Base-by-base conservation (phyloP, 2,797 vertebrate genomes). In the Sebastiscus albofasciatus region DNA sequence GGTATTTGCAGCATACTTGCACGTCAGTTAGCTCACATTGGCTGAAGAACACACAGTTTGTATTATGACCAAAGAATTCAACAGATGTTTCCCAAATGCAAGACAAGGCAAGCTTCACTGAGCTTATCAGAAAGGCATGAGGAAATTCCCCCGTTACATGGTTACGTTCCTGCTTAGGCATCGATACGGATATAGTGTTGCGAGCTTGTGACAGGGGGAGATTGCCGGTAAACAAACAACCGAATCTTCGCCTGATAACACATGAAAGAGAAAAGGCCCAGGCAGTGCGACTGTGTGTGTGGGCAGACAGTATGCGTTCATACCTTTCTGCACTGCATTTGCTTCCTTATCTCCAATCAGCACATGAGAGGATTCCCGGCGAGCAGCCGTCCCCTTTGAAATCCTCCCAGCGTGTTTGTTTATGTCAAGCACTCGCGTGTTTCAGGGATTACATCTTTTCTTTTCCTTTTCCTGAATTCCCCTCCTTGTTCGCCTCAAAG, bases 381-480 rank as follows among this genome's bases (percentile, higher is more conserved):
- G 64, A 90, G 86, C 85, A 71, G 79, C 34, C 62, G 34, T 59
- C 42, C 49, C 89, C 89, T 94, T 94, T 93, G 90, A 94, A 93
- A 91, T 90, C 86, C 78, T 83, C 83, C 81, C 71, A 26, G 77
- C 59, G 0, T 92, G 93, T 94, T 95, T 94, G 87, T 93, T 93
- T 91, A 90, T 90, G 92, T 93, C 92, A 89, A 82, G 85, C 79
- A 29, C 84, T 91, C 9, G 83, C 89, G 34, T 93, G 91, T 94
- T 93, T 93, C 84, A 67, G 80, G 92, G 90, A 94, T 93, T 94
- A 94, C 91, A 87, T 91, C 86, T 90, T 91, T 85, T 86, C 89
- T 84, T 91, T 89, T 75, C 76, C 79, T 77, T 65, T 82, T 82
- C 49, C 84, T 77, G 71, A 91, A 85, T 79, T 87, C 89, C 90